Evolutionary conservation across 2,797 vertebrate species (phyloP).

Genomic region (Brachyalestes nurse): DNA sequence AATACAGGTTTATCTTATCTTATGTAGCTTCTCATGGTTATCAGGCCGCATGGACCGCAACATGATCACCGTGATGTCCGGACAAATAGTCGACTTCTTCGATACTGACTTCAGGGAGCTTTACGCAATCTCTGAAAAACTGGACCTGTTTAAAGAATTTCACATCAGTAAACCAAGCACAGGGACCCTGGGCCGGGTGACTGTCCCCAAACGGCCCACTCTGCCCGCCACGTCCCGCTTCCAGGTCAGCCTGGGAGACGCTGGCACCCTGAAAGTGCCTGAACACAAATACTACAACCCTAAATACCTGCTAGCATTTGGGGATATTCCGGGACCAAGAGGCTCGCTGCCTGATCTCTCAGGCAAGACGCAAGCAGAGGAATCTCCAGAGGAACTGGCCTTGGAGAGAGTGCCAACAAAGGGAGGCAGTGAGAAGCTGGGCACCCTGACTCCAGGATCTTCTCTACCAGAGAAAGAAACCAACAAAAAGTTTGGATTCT

Average conservation of each 20-base stretch:
- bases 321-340: constrained; percentile 56
- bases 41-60: constrained; percentile 90
- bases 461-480: constrained; percentile 40
- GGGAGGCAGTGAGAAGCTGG: constrained; percentile 21
- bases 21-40: constrained; percentile 88
- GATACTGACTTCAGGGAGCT: constrained; percentile 92
- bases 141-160: constrained; percentile 87
- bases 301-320: constrained; percentile 85
- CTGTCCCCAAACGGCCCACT: constrained; percentile 56
- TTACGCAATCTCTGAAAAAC: constrained; percentile 88
- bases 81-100: constrained; percentile 90
- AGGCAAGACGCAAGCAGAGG: not conserved
- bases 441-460: constrained; percentile 14
- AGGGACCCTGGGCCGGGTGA: not conserved
- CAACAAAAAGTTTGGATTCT: not conserved
- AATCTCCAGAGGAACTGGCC: not conserved
- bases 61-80: constrained; percentile 88
- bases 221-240: constrained; percentile 73
- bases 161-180: constrained; percentile 71
- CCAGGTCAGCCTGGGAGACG: constrained; percentile 74
- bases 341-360: constrained; percentile 56
- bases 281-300: constrained; percentile 93
- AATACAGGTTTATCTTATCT: not conserved
- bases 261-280: constrained; percentile 73
- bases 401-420: constrained; percentile 3